phyloP scores from a whole-genome alignment of 2,888 invertebrate genomes.

The Lasioglossum calceatum region DNA sequence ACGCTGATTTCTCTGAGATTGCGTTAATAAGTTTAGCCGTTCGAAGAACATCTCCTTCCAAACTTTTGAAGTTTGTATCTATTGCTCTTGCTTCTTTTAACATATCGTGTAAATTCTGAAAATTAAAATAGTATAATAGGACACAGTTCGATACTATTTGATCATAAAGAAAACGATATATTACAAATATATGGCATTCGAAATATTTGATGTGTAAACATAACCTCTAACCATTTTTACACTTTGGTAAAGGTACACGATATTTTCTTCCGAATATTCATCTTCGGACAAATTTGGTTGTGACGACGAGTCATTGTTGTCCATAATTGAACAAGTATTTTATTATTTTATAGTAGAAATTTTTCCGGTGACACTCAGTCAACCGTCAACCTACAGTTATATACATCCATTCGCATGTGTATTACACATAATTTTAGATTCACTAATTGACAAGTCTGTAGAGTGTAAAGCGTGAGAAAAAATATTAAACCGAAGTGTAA shows the following conservation, averaged over 20 bases:
- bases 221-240: conserved; percentile 57
- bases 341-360: not conserved
- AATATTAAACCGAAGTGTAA: not conserved
- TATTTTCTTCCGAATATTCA: not conserved
- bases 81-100: not conserved
- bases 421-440: not conserved
- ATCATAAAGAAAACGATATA: not conserved
- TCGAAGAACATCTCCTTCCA: conserved; percentile 11
- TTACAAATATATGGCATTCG: not conserved
- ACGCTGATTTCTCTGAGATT: conserved; percentile 14
- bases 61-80: conserved; percentile 29
- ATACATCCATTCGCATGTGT: not conserved
- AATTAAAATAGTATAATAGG: not conserved
- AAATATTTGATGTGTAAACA: conserved; percentile 17
- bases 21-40: conserved; percentile 29
- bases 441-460: conserved; percentile 11
- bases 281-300: not conserved
- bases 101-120: conserved; percentile 42
- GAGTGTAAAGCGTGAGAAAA: not conserved
- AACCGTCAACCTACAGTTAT: not conserved
- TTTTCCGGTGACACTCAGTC: not conserved
- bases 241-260: conserved; percentile 27
- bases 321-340: conserved; percentile 23
- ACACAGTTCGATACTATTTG: not conserved
- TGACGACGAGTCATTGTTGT: not conserved